Conservation (phyloP, 2,888 invertebrate genomes). For the Athalia circularis region DNA sequence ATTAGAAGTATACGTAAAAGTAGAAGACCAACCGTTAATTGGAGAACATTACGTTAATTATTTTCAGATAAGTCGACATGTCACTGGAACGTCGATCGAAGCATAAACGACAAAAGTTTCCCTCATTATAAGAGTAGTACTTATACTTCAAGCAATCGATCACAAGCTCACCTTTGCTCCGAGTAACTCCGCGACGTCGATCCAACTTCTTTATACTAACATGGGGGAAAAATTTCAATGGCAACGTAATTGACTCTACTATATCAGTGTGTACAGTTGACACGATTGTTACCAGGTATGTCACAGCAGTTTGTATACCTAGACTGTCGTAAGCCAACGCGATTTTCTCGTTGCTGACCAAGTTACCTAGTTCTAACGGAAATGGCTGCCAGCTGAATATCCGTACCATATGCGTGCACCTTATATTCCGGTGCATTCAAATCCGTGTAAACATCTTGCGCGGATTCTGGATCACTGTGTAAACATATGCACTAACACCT, state of each 20-base stretch:
- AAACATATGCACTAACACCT: conserved; percentile 1
- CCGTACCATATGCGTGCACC: no score
- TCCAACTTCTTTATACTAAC: neutral
- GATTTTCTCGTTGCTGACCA: no score
- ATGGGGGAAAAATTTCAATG: no score
- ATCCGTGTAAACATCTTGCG: neutral
- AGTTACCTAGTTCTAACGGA: no score
- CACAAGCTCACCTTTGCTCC: conserved; percentile 2
- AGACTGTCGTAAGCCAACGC: neutral
- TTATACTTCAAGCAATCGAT: conserved; percentile 4
- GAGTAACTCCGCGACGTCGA: neutral
- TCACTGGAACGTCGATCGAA: neutral
- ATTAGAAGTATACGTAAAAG: conserved; percentile 19
- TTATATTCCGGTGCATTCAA: no score
- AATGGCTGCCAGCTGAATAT: no score
- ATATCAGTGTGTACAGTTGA: neutral
- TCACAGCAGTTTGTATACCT: neutral
- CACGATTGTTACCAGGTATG: neutral
- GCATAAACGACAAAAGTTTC: conserved; percentile 11
- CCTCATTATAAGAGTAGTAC: neutral
- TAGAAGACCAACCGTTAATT: conserved; percentile 30
- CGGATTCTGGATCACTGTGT: neutral
- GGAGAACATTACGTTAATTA: conserved; percentile 35
- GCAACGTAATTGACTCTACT: no score
- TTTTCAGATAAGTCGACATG: conserved; percentile 26